A percentile compares a stretch with the other conserved stretches of the same genome.
Evolutionary conservation across 2,888 invertebrate genomes (phyloP).

Genomic region (Eurytoma adleriae): DNA sequence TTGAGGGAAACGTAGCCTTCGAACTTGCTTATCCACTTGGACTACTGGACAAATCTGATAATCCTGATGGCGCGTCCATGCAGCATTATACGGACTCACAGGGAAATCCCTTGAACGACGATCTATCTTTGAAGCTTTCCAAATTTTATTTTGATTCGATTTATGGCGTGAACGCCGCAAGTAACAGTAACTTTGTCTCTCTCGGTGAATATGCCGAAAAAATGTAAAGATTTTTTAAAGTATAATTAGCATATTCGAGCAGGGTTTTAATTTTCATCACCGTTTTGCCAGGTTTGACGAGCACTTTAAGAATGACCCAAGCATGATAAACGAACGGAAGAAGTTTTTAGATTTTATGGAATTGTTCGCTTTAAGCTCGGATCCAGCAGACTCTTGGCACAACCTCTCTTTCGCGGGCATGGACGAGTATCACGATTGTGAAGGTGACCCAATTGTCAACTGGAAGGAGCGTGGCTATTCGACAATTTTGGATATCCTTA

Average conservation of each 20-base stretch:
- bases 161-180: not conserved
- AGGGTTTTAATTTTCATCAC: not conserved
- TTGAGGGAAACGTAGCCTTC: slow-evolving; percentile 63
- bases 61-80: not conserved
- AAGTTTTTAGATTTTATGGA: slow-evolving; percentile 56
- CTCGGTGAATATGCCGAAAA: slow-evolving; percentile 14
- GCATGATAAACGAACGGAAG: slow-evolving; percentile 48
- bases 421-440: not conserved
- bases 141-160: slow-evolving; percentile 25
- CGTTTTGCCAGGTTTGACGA: slow-evolving; percentile 50
- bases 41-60: slow-evolving; percentile 58
- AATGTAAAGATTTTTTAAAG: slow-evolving; percentile 31
- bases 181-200: not conserved
- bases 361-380: slow-evolving; percentile 37
- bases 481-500: slow-evolving; percentile 66
- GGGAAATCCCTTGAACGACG: slow-evolving; percentile 1
- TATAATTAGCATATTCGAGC: not conserved
- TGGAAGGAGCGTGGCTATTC: slow-evolving; percentile 38
- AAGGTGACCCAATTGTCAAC: slow-evolving; percentile 28
- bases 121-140: not conserved
- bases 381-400: slow-evolving; percentile 54
- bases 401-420: slow-evolving; percentile 29
- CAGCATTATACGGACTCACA: slow-evolving; percentile 3
- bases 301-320: slow-evolving; percentile 57
- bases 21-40: slow-evolving; percentile 66